Conservation (phyloP, 2,113 vertebrate genomes). For the Atherinomorus stipes region DNA sequence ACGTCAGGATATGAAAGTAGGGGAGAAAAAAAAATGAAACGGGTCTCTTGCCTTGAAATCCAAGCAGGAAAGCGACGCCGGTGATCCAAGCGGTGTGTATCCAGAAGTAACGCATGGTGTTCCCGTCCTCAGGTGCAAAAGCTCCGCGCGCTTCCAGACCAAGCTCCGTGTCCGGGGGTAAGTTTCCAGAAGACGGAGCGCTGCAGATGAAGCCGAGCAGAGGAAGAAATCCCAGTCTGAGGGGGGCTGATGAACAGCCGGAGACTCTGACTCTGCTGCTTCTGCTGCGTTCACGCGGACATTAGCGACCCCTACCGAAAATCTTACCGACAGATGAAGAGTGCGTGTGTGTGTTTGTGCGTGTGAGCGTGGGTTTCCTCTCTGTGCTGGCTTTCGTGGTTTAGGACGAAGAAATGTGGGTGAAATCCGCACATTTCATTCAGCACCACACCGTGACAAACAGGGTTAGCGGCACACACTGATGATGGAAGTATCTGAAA, state of each 20-base stretch:
- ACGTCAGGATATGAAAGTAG: slow-evolving; percentile 8
- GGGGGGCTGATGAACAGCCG: slow-evolving; percentile 26
- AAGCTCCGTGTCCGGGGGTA: slow-evolving; percentile 41
- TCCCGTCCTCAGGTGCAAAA: slow-evolving; percentile 29
- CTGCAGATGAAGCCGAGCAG: slow-evolving; percentile 37
- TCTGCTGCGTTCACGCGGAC: slow-evolving; percentile 33
- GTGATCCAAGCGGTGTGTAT: slow-evolving; percentile 69
- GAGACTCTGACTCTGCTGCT: slow-evolving; percentile 24
- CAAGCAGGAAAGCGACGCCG: slow-evolving; percentile 64
- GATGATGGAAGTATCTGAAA: neutral
- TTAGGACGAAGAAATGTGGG: neutral
- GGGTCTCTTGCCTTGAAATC: slow-evolving; percentile 74
- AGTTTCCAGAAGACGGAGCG: slow-evolving; percentile 51
- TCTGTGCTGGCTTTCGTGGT: neutral
- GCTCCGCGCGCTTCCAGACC: slow-evolving; percentile 23
- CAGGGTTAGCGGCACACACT: neutral
- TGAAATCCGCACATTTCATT: neutral
- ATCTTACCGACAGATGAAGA: neutral
- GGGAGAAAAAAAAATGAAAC: slow-evolving; percentile 27
- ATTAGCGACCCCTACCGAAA: slow-evolving; percentile 60
- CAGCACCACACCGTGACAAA: neutral
- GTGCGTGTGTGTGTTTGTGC: neutral
- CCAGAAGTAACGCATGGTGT: slow-evolving; percentile 68
- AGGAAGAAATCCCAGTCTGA: slow-evolving; percentile 46
- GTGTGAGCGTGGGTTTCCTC: neutral